A percentile compares a stretch with the other conserved stretches of the same genome.
phyloP scores from a whole-genome alignment of 2,888 invertebrate genomes.

The Apodemia mormo region DNA sequence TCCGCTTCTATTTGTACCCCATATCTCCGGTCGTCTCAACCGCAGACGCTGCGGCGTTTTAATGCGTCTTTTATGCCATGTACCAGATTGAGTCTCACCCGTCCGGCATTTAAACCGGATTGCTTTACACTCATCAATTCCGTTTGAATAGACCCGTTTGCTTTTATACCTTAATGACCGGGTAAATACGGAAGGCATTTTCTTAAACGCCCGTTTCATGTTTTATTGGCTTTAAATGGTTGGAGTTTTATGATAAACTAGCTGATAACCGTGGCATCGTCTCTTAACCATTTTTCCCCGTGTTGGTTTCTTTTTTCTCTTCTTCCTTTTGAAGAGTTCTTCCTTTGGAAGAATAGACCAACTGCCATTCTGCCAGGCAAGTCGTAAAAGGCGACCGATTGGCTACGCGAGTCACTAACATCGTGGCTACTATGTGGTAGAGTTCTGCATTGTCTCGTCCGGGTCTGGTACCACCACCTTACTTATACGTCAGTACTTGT shows the following conservation, averaged over 20 bases:
- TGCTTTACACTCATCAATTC: constrained; percentile 68
- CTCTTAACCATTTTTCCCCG: neutral
- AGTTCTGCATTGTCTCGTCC: too few relatives aligned
- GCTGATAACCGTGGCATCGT: neutral
- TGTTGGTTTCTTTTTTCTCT: too few relatives aligned
- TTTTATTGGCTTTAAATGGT: constrained; percentile 18
- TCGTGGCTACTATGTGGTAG: too few relatives aligned
- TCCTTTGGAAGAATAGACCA: too few relatives aligned
- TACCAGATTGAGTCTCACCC: constrained; percentile 65
- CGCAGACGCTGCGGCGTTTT: constrained; percentile 55
- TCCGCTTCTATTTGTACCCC: constrained; percentile 36
- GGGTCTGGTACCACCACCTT: too few relatives aligned
- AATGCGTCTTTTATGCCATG: constrained; percentile 68
- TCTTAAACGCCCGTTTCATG: constrained; percentile 24
- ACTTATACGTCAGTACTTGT: too few relatives aligned
- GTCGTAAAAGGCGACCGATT: too few relatives aligned
- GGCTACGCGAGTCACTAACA: too few relatives aligned
- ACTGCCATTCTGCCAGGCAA: too few relatives aligned
- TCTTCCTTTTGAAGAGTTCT: too few relatives aligned
- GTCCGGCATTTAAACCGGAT: constrained; percentile 59
- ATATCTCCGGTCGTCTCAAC: constrained; percentile 38
- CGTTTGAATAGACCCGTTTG: constrained; percentile 64
- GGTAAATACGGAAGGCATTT: constrained; percentile 51
- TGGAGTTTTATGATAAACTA: constrained; percentile 11
- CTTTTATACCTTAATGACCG: constrained; percentile 69